phyloP scores from a whole-genome alignment of 2,888 invertebrate species.

The Rhabditoides inermis region DNA sequence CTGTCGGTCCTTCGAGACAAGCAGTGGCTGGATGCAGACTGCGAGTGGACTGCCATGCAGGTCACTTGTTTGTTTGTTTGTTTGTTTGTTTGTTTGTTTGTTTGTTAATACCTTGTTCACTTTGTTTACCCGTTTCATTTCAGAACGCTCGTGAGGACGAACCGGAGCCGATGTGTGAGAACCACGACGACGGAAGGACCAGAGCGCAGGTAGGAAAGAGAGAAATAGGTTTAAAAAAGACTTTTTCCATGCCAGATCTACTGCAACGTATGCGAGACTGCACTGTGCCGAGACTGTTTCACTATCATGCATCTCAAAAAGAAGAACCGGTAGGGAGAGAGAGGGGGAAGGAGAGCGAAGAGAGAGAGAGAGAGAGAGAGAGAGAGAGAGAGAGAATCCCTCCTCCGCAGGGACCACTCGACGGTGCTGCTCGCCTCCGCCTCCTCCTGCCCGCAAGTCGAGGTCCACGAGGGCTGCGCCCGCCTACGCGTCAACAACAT shows the following conservation, averaged over 20 bases:
- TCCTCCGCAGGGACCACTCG: too few species aligned
- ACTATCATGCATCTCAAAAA: conserved; percentile 84
- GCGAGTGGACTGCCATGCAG: conserved; percentile 18
- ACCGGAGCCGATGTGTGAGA: conserved; percentile 66
- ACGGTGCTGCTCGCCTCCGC: too few species aligned
- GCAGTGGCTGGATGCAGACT: conserved; percentile 36
- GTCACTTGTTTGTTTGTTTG: conserved; percentile 7
- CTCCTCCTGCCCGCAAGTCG: conserved; percentile 66
- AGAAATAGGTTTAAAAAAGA: not conserved
- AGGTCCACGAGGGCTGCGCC: conserved; percentile 89
- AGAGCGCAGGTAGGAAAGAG: conserved; percentile 20
- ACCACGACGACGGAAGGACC: conserved; percentile 74
- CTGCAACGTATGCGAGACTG: conserved; percentile 68
- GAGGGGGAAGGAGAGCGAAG: not conserved
- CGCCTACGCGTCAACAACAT: conserved; percentile 91
- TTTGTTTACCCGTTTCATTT: too few species aligned
- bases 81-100: too few species aligned
- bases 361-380: not conserved
- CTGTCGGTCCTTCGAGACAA: conserved; percentile 70
- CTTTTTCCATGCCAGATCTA: conserved; percentile 64
- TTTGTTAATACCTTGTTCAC: too few species aligned
- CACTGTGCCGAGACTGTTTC: conserved; percentile 84
- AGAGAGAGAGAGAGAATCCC: not conserved
- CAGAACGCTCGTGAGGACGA: too few species aligned
- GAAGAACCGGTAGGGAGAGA: conserved; percentile 65